phyloP scores from a whole-genome alignment of 30 jellyfish, hydroid and myxozoan species.

The Turritopsis rubra region DNA sequence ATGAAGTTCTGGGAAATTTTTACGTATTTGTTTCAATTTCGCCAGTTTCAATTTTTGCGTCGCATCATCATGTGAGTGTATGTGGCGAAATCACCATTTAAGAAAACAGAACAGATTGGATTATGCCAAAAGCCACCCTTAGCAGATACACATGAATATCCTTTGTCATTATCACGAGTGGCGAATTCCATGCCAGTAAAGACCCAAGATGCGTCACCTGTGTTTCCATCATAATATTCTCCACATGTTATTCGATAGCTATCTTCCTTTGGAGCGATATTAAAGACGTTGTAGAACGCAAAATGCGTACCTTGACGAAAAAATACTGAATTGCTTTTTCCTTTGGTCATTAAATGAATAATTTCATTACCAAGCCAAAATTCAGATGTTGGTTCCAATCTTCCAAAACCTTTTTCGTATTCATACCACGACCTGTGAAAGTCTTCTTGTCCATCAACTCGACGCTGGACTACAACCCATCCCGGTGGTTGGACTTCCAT shows the following conservation, averaged over 20 bases:
- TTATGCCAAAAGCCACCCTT: neutral
- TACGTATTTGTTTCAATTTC: too few species aligned
- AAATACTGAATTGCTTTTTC: neutral
- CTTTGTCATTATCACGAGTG: neutral
- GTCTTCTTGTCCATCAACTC: neutral
- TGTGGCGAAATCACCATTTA: neutral
- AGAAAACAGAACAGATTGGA: neutral
- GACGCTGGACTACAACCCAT: neutral
- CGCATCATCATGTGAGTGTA: neutral
- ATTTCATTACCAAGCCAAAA: slow-evolving; percentile 16
- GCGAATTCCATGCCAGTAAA: neutral
- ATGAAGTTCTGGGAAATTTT: too few species aligned
- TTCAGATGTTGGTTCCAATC: neutral
- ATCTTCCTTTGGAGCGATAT: neutral
- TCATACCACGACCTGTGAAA: neutral
- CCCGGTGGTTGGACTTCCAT: neutral
- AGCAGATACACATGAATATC: neutral
- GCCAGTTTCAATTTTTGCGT: neutral
- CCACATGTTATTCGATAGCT: neutral
- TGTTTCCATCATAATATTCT: neutral
- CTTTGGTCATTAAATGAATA: neutral
- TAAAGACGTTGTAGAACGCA: neutral
- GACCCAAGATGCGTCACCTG: neutral
- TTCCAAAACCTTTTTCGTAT: neutral
- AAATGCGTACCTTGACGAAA: neutral